Evolutionary conservation across 2,888 invertebrate genomes (phyloP).

Genomic region (Aporophyla lueneburgensis): DNA sequence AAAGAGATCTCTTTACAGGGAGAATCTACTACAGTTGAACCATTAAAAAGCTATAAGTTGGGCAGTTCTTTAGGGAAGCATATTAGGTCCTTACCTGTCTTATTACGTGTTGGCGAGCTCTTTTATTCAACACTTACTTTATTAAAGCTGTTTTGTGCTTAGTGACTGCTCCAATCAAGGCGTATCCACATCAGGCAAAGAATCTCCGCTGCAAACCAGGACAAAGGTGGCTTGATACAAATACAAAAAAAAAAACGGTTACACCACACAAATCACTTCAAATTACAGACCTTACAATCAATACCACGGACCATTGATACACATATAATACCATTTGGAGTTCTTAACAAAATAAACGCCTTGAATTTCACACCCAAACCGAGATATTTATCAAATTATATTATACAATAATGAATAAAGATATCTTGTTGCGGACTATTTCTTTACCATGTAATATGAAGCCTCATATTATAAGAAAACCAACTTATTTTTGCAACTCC

Average conservation of each 20-base stretch:
- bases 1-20: neutral
- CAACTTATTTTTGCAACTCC: slow-evolving; percentile 36
- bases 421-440: slow-evolving; percentile 58
- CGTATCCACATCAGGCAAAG: neutral
- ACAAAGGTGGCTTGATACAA: neutral
- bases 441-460: slow-evolving; percentile 55
- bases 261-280: slow-evolving; percentile 46
- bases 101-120: neutral
- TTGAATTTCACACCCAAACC: slow-evolving; percentile 61
- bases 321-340: slow-evolving; percentile 41
- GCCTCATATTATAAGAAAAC: slow-evolving; percentile 57
- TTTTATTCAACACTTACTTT: neutral
- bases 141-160: neutral
- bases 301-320: slow-evolving; percentile 53
- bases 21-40: neutral
- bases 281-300: slow-evolving; percentile 50
- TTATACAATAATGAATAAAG: slow-evolving; percentile 57
- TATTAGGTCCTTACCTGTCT: neutral
- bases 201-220: neutral
- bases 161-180: neutral
- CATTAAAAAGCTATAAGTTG: neutral
- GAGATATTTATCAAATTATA: slow-evolving; percentile 73
- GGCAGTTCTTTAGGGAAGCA: neutral
- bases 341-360: slow-evolving; percentile 60
- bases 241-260: slow-evolving; percentile 12